Conservation (phyloP, 2,113 vertebrate species). For the Erythrocebus patas region DNA sequence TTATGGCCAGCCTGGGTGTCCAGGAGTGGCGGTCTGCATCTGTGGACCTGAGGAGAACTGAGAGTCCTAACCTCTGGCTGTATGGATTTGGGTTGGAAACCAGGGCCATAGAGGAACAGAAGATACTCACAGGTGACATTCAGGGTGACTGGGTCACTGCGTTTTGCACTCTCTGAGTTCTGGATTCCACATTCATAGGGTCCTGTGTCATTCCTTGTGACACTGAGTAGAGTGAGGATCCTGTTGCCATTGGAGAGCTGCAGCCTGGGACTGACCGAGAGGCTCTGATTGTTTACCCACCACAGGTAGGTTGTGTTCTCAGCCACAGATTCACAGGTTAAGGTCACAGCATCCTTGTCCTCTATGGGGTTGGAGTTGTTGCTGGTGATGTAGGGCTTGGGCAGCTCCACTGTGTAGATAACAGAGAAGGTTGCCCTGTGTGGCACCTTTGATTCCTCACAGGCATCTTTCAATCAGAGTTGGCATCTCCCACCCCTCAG, state of each 20-base stretch:
- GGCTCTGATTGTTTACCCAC: neutral
- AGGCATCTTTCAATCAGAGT: no score
- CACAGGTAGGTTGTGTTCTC: neutral
- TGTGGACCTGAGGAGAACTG: neutral
- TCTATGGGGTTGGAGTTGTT: neutral
- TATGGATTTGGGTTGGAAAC: neutral
- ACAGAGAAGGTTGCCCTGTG: neutral
- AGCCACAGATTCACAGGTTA: neutral
- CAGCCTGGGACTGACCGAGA: neutral
- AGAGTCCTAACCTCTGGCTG: neutral
- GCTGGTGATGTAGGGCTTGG: neutral
- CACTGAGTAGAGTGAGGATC: neutral
- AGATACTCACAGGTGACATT: constrained; percentile 59
- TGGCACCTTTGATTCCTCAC: neutral
- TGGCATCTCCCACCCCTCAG: neutral
- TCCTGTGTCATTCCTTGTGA: neutral
- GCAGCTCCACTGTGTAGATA: neutral
- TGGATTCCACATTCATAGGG: neutral
- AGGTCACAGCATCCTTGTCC: neutral
- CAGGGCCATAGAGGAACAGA: neutral
- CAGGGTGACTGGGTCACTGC: neutral
- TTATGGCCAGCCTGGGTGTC: neutral
- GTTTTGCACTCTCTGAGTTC: neutral
- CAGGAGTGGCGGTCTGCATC: neutral
- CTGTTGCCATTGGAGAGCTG: constrained; percentile 8